Evolutionary conservation across 2,888 invertebrate species (phyloP).

Genomic region (Antheraea yamamai): DNA sequence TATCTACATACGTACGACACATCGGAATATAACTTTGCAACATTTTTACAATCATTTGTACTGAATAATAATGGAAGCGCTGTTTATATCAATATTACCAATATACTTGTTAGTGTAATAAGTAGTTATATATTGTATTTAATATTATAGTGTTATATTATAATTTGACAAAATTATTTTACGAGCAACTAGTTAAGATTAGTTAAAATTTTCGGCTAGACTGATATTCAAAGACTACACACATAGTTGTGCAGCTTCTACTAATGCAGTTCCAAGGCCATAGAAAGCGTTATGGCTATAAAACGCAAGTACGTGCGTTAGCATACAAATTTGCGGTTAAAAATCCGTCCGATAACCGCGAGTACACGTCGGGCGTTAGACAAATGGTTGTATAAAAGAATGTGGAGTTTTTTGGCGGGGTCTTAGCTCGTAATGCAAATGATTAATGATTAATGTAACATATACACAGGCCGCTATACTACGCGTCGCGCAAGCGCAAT

Average conservation of each 20-base stretch:
- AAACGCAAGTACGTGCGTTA: too few species aligned
- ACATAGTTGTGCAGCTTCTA: too few species aligned
- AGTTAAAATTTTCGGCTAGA: neutral
- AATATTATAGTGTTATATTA: neutral
- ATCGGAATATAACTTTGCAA: constrained; percentile 26
- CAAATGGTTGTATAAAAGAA: too few species aligned
- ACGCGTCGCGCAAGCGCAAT: too few species aligned
- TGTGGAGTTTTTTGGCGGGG: too few species aligned
- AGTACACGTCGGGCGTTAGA: neutral
- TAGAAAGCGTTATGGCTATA: too few species aligned
- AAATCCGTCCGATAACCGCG: neutral
- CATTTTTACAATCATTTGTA: constrained; percentile 2
- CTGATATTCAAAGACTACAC: too few species aligned
- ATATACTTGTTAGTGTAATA: neutral
- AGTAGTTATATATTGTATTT: neutral
- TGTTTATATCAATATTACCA: neutral
- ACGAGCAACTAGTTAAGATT: neutral
- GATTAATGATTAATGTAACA: too few species aligned
- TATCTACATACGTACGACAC: neutral
- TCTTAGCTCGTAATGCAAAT: too few species aligned
- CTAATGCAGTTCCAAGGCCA: too few species aligned
- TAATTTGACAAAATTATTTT: neutral
- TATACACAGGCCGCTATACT: too few species aligned
- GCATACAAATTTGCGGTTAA: neutral
- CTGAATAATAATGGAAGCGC: constrained; percentile 17